phyloP scores from a whole-genome alignment of 2,797 vertebrate species.

The Danio jaintianensis region DNA sequence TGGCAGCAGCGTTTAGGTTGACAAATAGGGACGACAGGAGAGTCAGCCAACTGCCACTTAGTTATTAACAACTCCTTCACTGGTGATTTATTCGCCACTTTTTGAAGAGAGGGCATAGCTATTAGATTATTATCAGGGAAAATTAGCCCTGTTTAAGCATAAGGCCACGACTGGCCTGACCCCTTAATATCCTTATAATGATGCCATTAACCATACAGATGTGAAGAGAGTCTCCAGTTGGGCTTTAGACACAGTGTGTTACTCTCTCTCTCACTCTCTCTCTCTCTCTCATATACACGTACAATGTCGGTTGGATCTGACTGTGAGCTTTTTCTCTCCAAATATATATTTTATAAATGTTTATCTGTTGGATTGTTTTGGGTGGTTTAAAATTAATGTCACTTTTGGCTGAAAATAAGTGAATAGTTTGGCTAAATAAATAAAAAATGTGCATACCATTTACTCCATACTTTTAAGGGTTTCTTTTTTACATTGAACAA shows the following conservation, averaged over 20 bases:
- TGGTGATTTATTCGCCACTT: constrained; percentile 95
- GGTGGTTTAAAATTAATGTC: no score
- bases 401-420: not conserved
- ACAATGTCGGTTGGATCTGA: not conserved
- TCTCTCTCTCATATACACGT: constrained; percentile 29
- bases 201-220: constrained; percentile 95
- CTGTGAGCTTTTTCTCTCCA: not conserved
- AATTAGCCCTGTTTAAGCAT: constrained; percentile 98
- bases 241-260: constrained; percentile 68
- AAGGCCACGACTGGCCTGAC: constrained; percentile 92
- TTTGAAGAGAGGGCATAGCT: constrained; percentile 92
- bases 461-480: no score
- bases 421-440: not conserved
- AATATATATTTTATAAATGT: not conserved
- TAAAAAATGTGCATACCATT: no score
- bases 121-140: constrained; percentile 92
- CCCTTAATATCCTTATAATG: constrained; percentile 99
- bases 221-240: constrained; percentile 82
- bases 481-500: no score
- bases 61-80: constrained; percentile 98
- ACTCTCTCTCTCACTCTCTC: constrained; percentile 58
- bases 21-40: constrained; percentile 93
- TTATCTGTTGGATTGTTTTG: not conserved
- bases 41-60: constrained; percentile 94
- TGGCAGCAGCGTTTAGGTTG: constrained; percentile 94